Base-by-base conservation (phyloP, 2,797 vertebrate species). In the Synaphobranchus kaupii region DNA sequence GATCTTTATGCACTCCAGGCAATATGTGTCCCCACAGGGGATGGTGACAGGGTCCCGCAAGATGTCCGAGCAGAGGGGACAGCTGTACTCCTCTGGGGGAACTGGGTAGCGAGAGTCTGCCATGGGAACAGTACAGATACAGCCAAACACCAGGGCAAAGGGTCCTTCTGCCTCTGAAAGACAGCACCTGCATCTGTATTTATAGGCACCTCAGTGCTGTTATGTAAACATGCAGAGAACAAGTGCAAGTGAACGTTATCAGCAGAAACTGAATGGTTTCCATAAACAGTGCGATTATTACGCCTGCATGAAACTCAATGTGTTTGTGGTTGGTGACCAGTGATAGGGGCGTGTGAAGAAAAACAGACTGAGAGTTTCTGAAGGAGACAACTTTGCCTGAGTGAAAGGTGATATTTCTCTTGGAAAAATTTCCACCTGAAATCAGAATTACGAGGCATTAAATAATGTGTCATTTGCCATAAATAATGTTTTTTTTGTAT, bases 21-120 rank as follows among this genome's bases (percentile, higher is more conserved):
- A 97, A 93, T 95, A 98, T 89, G 94, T 97, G 91, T 98, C 97
- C 20, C 97, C 96, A 0, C 97, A 98, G 3, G 96, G 93, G 0
- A 97, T 96, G 84, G 96, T 97, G 90, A 97, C 95, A 0, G 97
- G 95, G 84, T 96, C 94, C 28, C 84, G 91, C n/a, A 96, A 90
- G 0, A 88, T 78, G 54, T 97, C 96, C 47, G 90, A 89, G 89
- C 97, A 98, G 76, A 98, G 95, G 4, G 92, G 93, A 89, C 97
- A 97, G 80, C 92, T 85, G 87, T 94, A 92, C 66, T 92, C 90
- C 5, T 96, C 96, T 34, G 95, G 94, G 0, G 93, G 93, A 28
- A 90, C 87, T 50, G 92, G 93, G 56, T 93, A 94, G 58, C 89
- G 47, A 10, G 94, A 91, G 25, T 95, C 95, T 31, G 94, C 93